Base-by-base conservation (phyloP, 2,113 vertebrate genomes). In the Morone saxatilis region DNA sequence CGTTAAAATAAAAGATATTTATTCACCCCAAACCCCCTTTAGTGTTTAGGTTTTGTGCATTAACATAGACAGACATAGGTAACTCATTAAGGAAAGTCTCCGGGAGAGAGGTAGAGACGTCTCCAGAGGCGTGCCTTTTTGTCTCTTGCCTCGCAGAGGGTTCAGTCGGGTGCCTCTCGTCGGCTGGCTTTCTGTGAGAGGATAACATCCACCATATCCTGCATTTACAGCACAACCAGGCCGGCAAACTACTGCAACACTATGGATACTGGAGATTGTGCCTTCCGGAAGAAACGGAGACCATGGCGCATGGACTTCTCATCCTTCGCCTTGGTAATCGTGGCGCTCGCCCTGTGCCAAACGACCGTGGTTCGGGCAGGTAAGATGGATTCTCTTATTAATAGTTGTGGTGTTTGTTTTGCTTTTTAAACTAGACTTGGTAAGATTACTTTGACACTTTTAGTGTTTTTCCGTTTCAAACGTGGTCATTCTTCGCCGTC, bases 211-310 rank as follows among this genome's bases (percentile, higher is more conserved):
- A 78, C 79, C 86, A 45, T 68, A 76, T 87, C 86, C 89, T 88
- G 50, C 89, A 59, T 45, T 77, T 78, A 73, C 91, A 94, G 94
- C 84, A 81, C 76, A 62, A 69, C 84, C 86, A 81, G 91, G 78
- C 87, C 85, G 86, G 71, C 80, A 63, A 76, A 71, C 81, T 75
- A 65, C 86, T 75, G 90, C 88, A 84, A 80, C 85, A 94, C 86
- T 93, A 96, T 96, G 95, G 95, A 96, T 95, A 95, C 93, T 93
- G 86, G 76, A 89, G 90, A 69, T 80, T 93, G 91, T 86, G 75
- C 91, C 63, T 93, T 84, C 81, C 91, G 94, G 89, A 96, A 94
- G 94, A 96, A 96, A 91, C 88, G 94, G 90, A 94, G 95, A 92
- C 93, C 94, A 19, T 92, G 94, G 95, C 85, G 89, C 88, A 54